Base-by-base conservation (phyloP, 2,797 vertebrate genomes). In the Lophotriccus pileatus region DNA sequence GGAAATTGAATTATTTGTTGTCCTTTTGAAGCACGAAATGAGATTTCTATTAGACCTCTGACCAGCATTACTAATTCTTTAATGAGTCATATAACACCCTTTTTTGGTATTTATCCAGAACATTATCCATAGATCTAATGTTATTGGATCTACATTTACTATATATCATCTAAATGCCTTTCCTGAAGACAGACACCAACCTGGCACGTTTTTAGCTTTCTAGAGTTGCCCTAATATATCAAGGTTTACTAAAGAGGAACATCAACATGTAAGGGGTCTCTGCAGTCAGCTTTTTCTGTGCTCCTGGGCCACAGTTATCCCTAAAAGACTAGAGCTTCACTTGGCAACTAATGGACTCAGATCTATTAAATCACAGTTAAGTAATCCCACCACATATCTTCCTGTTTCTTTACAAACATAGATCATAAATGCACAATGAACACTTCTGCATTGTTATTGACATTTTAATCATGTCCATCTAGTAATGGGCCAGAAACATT, bases 361-460 rank as follows among this genome's bases (percentile, higher is more conserved):
- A 76, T 85, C 32, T 58, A 79, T 84, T 78, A 47, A 56, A 55
- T 39, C 72, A 10, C 75, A 90, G 28, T 19, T 68, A 62, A 79
- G 59, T 69, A 46, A 87, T 36, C 37, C 63, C 27, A n/a, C 16
- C 55, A 6, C 7, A 3, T n/a, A 83, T 52, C 84, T 20, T 82
- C 50, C 70, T 93, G 84, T 53, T 77, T 70, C 85, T 80, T 63
- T 53, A 30, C 59, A 85, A 63, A 85, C 64, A 60, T 2, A 77
- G 64, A 72, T 83, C 85, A 91, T 80, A 91, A 91, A 85, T 81
- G 88, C 88, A 83, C 90, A 36, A 39, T 67, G 59, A 87, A 89
- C 75, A 27, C n/a, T 93, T 82, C 34, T 70, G 47, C 83, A 43
- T 64, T 25, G 14, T 43, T 95, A 95, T 74, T 88, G 94, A 81